Percentiles rank a stretch among this genome's conserved stretches.
Conservation (phyloP, 92 coral and sea anemone genomes). For the Bergia puertoricense region DNA sequence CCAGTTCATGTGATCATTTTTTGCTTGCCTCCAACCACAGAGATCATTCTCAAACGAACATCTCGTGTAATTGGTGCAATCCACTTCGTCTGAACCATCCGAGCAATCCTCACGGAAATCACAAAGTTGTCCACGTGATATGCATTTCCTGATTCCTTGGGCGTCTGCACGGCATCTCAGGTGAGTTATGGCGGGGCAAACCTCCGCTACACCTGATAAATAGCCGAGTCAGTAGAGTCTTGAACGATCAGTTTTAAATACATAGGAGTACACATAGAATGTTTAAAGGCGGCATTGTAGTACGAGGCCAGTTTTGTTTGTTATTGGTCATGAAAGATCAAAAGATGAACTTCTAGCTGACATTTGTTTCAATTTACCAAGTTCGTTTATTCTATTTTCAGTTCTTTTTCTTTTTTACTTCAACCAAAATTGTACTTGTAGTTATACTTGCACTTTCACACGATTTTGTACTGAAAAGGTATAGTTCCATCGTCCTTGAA, state of each 20-base stretch:
- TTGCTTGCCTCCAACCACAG: constrained; percentile 74
- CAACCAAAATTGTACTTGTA: no score
- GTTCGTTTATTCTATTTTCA: no score
- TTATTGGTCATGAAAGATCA: no score
- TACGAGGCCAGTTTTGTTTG: no score
- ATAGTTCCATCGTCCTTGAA: no score
- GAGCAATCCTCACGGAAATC: constrained; percentile 76
- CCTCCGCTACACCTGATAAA: constrained; percentile 59
- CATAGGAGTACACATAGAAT: no score
- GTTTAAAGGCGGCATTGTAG: no score
- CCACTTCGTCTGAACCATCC: constrained; percentile 76
- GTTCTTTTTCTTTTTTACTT: no score
- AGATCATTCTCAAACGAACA: constrained; percentile 68
- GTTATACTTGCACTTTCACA: background rate
- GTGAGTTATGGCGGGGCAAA: constrained; percentile 77
- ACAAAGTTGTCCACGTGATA: constrained; percentile 77
- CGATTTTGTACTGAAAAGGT: no score
- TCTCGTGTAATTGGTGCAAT: constrained; percentile 74
- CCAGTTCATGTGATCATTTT: constrained; percentile 81
- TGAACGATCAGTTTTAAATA: background rate
- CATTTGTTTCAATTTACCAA: no score
- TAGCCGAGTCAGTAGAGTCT: background rate
- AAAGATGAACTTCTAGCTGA: no score
- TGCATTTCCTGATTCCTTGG: constrained; percentile 53
- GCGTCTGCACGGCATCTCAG: constrained; percentile 57